phyloP scores from a whole-genome alignment of 2,113 vertebrate species.

The Pithys albifrons region DNA sequence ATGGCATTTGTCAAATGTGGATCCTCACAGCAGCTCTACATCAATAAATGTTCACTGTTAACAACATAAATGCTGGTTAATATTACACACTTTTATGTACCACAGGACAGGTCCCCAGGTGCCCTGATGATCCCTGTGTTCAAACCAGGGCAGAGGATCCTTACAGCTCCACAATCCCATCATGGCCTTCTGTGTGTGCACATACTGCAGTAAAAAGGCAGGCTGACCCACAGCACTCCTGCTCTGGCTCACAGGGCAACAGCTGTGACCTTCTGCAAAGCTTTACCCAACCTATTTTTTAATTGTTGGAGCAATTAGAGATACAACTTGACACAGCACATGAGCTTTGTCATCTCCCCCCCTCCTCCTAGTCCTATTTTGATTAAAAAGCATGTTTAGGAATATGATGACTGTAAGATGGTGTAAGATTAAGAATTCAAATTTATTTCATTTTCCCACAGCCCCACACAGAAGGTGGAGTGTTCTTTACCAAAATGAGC shows the following conservation, averaged over 20 bases:
- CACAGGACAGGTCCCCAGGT: not conserved
- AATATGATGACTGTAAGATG: not conserved
- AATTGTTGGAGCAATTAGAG: not conserved
- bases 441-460: not conserved
- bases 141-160: not conserved
- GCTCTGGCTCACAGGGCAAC: not conserved
- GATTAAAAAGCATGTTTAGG: not conserved
- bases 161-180: not conserved
- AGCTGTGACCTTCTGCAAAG: not conserved
- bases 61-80: not conserved
- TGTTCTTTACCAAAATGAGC: not conserved
- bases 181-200: not conserved
- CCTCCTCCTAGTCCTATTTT: rapidly evolving
- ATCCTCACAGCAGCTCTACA: not conserved
- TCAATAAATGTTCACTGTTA: not conserved
- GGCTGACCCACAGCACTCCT: not conserved
- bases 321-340: not conserved
- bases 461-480: not conserved
- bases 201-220: not conserved
- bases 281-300: not conserved
- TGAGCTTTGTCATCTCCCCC: not conserved
- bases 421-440: not conserved
- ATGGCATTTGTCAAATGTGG: not conserved
- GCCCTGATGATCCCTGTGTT: not conserved
- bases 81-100: too few species aligned